Evolutionary conservation across 1,140 invertebrate species (phyloP).

Genomic region (Rhopalosiphum maidis): DNA sequence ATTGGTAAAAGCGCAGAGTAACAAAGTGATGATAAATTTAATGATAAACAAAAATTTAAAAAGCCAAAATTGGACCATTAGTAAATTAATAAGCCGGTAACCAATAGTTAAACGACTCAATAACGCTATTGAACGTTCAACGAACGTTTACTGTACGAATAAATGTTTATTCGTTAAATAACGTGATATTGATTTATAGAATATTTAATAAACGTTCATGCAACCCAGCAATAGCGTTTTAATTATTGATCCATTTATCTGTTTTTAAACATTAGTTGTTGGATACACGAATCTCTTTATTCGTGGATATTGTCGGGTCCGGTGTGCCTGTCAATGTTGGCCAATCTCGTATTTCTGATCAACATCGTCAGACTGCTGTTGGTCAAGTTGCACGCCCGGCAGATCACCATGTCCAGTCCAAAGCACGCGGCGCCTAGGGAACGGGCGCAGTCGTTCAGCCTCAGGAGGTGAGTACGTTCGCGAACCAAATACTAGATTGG

Average conservation of each 20-base stretch:
- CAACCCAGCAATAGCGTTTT: no score
- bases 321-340: constrained; percentile 78
- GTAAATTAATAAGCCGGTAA: no score
- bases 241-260: background rate
- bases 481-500: background rate
- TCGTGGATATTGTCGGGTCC: constrained; percentile 78
- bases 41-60: no score
- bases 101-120: no score
- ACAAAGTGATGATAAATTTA: no score
- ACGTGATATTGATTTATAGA: no score
- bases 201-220: no score
- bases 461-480: constrained; percentile 58
- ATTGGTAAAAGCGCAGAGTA: no score
- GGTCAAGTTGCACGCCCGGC: constrained; percentile 73
- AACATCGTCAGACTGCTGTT: constrained; percentile 78
- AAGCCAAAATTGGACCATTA: no score
- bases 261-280: constrained; percentile 71
- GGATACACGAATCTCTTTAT: constrained; percentile 77
- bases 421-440: constrained; percentile 60
- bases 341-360: constrained; percentile 83
- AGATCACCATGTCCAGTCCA: constrained; percentile 67
- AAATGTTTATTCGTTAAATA: no score
- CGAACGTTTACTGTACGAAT: no score
- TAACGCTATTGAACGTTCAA: no score
- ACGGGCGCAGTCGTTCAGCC: constrained; percentile 59